Evolutionary conservation across 2,888 invertebrate genomes (phyloP).

Genomic region (Lordiphosa fenestrarum): DNA sequence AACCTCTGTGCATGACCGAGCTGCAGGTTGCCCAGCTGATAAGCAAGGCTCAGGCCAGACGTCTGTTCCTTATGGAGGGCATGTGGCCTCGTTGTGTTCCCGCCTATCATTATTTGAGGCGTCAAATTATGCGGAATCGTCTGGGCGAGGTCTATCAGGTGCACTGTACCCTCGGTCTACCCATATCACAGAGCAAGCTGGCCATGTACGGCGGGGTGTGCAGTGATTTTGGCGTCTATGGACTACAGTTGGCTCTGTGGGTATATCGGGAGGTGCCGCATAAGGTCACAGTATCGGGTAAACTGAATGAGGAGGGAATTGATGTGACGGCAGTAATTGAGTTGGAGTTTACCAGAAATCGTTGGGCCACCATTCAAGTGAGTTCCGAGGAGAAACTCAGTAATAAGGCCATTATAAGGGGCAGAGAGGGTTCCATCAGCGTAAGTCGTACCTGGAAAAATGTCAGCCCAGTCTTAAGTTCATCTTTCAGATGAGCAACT

Average conservation of each 20-base stretch:
- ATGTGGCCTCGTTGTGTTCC: slow-evolving; percentile 92
- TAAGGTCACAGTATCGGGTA: slow-evolving; percentile 84
- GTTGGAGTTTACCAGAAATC: slow-evolving; percentile 45
- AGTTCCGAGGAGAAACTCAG: slow-evolving; percentile 44
- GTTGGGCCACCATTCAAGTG: slow-evolving; percentile 43
- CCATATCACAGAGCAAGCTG: slow-evolving; percentile 55
- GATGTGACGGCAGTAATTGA: slow-evolving; percentile 81
- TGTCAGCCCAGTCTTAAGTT: slow-evolving; percentile 17
- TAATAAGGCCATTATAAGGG: slow-evolving; percentile 53
- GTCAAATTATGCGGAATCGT: slow-evolving; percentile 83
- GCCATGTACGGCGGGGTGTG: slow-evolving; percentile 88
- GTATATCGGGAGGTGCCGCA: slow-evolving; percentile 85
- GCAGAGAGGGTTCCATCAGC: slow-evolving; percentile 46
- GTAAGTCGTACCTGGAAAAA: slow-evolving; percentile 46
- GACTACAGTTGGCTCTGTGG: slow-evolving; percentile 85
- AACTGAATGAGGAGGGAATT: slow-evolving; percentile 85
- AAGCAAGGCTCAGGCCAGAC: slow-evolving; percentile 84
- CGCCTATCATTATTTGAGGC: slow-evolving; percentile 85
- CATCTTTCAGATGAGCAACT: slow-evolving; percentile 80
- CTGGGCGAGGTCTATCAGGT: slow-evolving; percentile 86
- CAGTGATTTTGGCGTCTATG: slow-evolving; percentile 88
- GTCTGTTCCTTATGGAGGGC: slow-evolving; percentile 91
- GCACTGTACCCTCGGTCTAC: slow-evolving; percentile 84
- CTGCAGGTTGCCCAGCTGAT: slow-evolving; percentile 86
- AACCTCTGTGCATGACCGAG: slow-evolving; percentile 89